phyloP scores from a whole-genome alignment of 2,113 vertebrate genomes.

The Piprites chloris region DNA sequence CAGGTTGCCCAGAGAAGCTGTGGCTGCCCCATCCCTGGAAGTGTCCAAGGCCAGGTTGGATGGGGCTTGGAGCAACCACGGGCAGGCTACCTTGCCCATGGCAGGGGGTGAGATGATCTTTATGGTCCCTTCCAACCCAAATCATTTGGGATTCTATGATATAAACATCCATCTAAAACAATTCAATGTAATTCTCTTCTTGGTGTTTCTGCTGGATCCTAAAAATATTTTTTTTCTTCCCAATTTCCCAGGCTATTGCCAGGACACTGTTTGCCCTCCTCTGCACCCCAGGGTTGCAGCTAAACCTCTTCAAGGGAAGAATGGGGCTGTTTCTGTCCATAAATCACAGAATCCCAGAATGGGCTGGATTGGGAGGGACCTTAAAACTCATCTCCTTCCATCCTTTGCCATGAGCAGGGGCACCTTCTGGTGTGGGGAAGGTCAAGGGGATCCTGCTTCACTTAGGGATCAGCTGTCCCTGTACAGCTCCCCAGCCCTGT shows the following conservation, averaged over 20 bases:
- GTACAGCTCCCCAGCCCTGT: rapidly evolving
- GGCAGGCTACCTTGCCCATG: background rate
- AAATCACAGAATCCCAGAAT: background rate
- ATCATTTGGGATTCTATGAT: background rate
- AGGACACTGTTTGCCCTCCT: rapidly evolving
- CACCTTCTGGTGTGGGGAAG: background rate
- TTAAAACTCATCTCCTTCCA: background rate
- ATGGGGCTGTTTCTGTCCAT: background rate
- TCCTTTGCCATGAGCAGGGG: background rate
- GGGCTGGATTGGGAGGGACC: background rate
- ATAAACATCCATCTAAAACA: background rate
- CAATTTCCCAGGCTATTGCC: background rate
- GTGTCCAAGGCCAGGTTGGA: background rate
- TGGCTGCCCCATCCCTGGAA: background rate
- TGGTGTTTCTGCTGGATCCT: background rate
- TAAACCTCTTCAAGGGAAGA: background rate
- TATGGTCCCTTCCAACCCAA: background rate
- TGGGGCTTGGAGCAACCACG: rapidly evolving
- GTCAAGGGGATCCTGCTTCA: background rate
- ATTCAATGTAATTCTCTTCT: background rate
- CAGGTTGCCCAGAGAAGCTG: background rate
- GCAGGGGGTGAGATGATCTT: background rate
- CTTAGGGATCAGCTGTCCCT: no score
- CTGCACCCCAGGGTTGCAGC: background rate
- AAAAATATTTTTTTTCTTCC: background rate